Evolutionary conservation across 1,140 invertebrate genomes (phyloP), one percentile per base, ranked within the genome.

Genomic region (Procambarus clarkii): DNA sequence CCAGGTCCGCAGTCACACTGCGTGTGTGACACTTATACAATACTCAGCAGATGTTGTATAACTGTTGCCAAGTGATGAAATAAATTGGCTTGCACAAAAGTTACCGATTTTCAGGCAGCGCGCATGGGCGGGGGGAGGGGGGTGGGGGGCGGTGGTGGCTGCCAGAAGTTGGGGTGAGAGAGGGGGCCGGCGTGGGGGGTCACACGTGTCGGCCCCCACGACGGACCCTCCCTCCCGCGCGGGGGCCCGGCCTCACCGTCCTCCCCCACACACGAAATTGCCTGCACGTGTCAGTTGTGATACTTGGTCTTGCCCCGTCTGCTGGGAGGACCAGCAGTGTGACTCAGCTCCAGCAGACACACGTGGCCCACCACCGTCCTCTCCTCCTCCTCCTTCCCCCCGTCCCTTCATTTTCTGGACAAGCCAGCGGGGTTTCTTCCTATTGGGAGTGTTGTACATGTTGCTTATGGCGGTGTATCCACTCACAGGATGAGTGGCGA

Each of bases 41-140:
- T 34, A 1, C 34, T 34, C 34, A 34, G 34, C 34, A 34, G 34
- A 64, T 11, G 60, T 64, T 54, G 79, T 81, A 81, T 81, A 13
- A 81, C 79, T 81, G 79, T 81, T 81, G 79, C 79, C 79, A 81
- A 81, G 46, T 81, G 79, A 21, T 11, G 48, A 21, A 58, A 48
- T 81, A 81, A 81, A 81, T 54, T 81, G 79, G 79, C 54, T 54
- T 48, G 54, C 48, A 81, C 79, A 81, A 81, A 81, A 48, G 79
- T 81, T 81, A 81, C 79, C 48, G 79, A 81, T 81, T 81, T 81
- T 81, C 79, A 54, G 79, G 34, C 34, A 81, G 18, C 9, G 79
- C 79, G 79, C 79, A 24, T 81, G 79, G 21, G 79, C 79, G 50
- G 54, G 13, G 48, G 79, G 15, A 2, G 18, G 79, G 48, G 5